Evolutionary conservation across 2,797 vertebrate genomes (phyloP).

Genomic region (Galagoides demidoff): DNA sequence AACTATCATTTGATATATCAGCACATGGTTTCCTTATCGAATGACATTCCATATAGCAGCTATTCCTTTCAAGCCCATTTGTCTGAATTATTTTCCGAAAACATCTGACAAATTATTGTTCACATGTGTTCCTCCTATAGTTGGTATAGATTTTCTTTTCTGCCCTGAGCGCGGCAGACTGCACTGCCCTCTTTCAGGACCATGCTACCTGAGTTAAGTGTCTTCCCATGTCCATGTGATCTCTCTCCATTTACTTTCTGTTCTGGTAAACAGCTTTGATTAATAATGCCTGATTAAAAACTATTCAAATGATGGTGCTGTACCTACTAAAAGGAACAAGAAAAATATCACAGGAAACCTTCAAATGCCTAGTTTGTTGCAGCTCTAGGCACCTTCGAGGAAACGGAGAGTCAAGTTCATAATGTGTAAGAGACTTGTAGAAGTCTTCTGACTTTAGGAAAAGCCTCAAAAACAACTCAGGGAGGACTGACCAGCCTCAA

Average conservation of each 20-base stretch:
- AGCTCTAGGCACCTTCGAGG: background rate
- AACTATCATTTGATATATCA: background rate
- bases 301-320: background rate
- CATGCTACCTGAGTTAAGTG: background rate
- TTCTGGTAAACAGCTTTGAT: conserved; percentile 26
- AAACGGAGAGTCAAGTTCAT: background rate
- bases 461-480: background rate
- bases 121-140: background rate
- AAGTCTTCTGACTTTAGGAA: conserved; percentile 22
- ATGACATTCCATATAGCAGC: background rate
- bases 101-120: background rate
- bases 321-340: background rate
- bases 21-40: background rate
- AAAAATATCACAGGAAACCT: background rate
- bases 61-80: background rate
- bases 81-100: conserved; percentile 29
- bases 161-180: too few relatives aligned
- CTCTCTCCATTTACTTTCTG: conserved; percentile 45
- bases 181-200: background rate
- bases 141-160: background rate
- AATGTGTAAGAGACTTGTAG: background rate
- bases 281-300: conserved; percentile 21
- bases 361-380: background rate
- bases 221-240: background rate
- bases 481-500: background rate